Evolutionary conservation across 1,140 invertebrate genomes (phyloP).

Genomic region (Drosophila melanogaster): Release_6_plus_ISO1_MT NT_033779.5:15144501-15145000

Average conservation of each 20-base stretch:
- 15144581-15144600: conserved; percentile 28
- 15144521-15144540: neutral
- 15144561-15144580: conserved; percentile 24
- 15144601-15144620: conserved; percentile 45
- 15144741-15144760: conserved; percentile 13
- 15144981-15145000: conserved; percentile 49
- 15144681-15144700: conserved; percentile 48
- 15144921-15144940: conserved; percentile 68
- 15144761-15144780: neutral
- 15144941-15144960: conserved; percentile 49
- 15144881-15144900: conserved; percentile 55
- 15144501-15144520: too few relatives aligned
- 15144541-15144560: neutral
- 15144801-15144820: conserved; percentile 10
- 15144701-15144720: conserved; percentile 36
- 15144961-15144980: conserved; percentile 43
- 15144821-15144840: conserved; percentile 5
- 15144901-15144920: conserved; percentile 68
- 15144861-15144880: conserved; percentile 39
- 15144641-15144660: conserved; percentile 52
- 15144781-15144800: neutral
- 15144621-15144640: conserved; percentile 33
- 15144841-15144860: neutral
- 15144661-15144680: conserved; percentile 53
- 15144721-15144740: conserved; percentile 41